Base-by-base conservation (phyloP, 2,888 invertebrate genomes). In the Leucophora obtusa region DNA sequence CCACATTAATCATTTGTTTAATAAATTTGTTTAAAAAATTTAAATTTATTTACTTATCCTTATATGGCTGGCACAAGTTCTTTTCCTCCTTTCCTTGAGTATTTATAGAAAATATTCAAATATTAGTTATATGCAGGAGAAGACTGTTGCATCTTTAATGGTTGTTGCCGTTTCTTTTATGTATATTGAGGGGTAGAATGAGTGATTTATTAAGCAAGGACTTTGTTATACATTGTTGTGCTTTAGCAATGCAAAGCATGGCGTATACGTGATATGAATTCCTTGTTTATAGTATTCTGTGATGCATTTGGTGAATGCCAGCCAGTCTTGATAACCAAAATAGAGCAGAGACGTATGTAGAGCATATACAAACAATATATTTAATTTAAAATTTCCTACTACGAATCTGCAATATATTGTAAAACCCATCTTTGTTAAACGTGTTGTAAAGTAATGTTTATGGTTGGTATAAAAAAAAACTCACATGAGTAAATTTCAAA, bases 181-280 rank as follows among this genome's bases (percentile, higher is more conserved):
- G 3, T 28, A 2, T 1, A 47, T 43, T 43, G 1, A 4, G 43
- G 28, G 43, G 43, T 47, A 47, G 14, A 47, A n/a, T 47, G 43
- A 47, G n/a, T 47, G 43, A 47, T 47, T 47, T 47, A 47, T 47
- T 47, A n/a, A n/a, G 3, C 43, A 47, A 47, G 43, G 43, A 6
- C 43, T 0, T 14, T 58, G 56, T 7, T 28, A 24, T 24, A 28
- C 28, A 28, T 28, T 21, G 54, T 33, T 9, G 33, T 58, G 2
- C 9, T 51, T 38, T 9, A 54, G 8, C 18, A 28, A 62, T 68
- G 60, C 68, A 43, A 38, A 50, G 62, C 79, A 74, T 69, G 65
- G 74, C 75, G 75, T 75, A 75, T 80, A 80, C 79, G 79, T 80
- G 80, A 80, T 80, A 50, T 80, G 80, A 54, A 80, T 80, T 58